phyloP scores from a whole-genome alignment of 2,113 vertebrate species.

The Anoura caudifer region DNA sequence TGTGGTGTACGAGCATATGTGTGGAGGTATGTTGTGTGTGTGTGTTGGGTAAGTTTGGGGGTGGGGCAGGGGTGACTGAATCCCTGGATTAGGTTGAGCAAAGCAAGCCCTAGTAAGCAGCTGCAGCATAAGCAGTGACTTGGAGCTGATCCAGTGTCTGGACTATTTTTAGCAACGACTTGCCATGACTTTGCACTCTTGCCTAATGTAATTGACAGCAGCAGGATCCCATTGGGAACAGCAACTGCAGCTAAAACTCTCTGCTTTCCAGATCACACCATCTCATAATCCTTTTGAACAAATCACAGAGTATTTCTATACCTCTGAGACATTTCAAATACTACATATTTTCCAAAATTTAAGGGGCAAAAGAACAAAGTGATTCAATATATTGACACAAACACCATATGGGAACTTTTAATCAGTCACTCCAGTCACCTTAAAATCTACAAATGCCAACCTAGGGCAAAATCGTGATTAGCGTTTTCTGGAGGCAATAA shows the following conservation, averaged over 20 bases:
- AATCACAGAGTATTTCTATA: constrained; percentile 14
- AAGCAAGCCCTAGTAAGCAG: neutral
- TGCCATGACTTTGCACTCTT: constrained; percentile 39
- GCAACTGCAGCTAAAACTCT: neutral
- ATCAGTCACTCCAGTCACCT: neutral
- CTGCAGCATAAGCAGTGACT: neutral
- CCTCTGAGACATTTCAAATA: neutral
- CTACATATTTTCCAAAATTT: constrained; percentile 5
- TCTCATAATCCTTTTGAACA: neutral
- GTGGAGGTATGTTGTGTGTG: neutral
- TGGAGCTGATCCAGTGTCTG: neutral
- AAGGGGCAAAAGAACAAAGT: neutral
- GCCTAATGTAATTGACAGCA: neutral
- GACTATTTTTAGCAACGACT: constrained; percentile 57
- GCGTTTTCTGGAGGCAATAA: neutral
- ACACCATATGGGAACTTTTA: neutral
- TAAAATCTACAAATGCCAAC: constrained; percentile 20
- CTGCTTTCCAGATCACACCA: neutral
- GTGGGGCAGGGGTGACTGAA: neutral
- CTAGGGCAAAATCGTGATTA: neutral
- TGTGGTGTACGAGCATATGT: neutral
- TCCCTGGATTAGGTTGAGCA: neutral
- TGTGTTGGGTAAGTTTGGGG: neutral
- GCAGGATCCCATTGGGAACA: neutral
- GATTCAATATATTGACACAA: neutral